A percentile compares a stretch with the other conserved stretches of the same genome.
Conservation (phyloP, 2,888 invertebrate genomes). For the Blastobasis adustella region DNA sequence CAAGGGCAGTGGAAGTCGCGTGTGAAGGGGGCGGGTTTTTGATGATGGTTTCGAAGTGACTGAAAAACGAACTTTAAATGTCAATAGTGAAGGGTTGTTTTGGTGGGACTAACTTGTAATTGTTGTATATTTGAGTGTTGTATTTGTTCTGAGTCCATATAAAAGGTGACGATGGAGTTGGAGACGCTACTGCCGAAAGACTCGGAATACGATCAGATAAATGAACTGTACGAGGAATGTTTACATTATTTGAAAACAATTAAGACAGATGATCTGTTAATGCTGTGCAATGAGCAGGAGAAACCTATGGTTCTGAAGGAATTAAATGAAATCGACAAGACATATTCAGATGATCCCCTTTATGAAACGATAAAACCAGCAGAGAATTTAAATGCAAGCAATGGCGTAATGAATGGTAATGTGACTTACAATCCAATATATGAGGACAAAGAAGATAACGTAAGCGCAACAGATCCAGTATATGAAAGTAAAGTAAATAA, state of each 20-base stretch:
- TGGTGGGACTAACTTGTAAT: not conserved
- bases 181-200: slow-evolving; percentile 21
- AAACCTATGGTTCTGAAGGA: too few relatives aligned
- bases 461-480: slow-evolving; percentile 1
- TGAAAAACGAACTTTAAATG: too few relatives aligned
- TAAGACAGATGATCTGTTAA: slow-evolving; percentile 1
- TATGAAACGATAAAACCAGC: slow-evolving; percentile 3
- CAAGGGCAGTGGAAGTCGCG: too few relatives aligned
- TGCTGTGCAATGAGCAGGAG: too few relatives aligned
- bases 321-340: not conserved
- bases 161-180: slow-evolving; percentile 24
- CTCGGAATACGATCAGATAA: slow-evolving; percentile 44
- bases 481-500: slow-evolving; percentile 8
- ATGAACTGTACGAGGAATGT: slow-evolving; percentile 58
- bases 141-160: not conserved
- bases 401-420: not conserved
- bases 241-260: slow-evolving; percentile 43
- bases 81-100: not conserved
- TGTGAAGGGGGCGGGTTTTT: too few relatives aligned
- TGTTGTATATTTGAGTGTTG: not conserved
- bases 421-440: too few relatives aligned
- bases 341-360: slow-evolving; percentile 8
- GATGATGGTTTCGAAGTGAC: too few relatives aligned
- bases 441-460: slow-evolving; percentile 19
- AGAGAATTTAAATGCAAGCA: slow-evolving; percentile 1